These are phyloP conservation scores for Andricus curvator DNA, from an alignment of 2,888 invertebrate species.

Conservation along the genomic window DNA sequence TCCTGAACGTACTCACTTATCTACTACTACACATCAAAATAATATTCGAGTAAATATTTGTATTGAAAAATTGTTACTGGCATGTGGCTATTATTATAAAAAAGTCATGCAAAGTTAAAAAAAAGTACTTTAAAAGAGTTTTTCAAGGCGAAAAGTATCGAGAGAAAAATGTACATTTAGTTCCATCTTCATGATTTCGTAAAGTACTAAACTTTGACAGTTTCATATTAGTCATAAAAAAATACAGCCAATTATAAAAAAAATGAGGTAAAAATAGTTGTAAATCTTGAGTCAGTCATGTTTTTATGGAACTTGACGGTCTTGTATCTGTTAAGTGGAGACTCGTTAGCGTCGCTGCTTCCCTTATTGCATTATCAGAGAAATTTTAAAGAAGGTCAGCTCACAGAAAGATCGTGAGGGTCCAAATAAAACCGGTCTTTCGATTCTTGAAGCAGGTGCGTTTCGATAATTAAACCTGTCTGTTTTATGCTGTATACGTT, in stretches of 20 bases:
- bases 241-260: neutral
- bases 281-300: neutral
- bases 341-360: neutral
- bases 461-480: conserved; percentile 25
- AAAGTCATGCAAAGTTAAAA: neutral
- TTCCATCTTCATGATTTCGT: neutral
- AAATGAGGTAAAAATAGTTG: neutral
- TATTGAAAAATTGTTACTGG: neutral
- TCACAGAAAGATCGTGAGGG: conserved; percentile 8
- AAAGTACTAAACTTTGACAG: neutral
- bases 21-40: neutral
- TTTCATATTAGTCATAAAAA: neutral
- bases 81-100: neutral
- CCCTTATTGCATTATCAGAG: conserved; percentile 11
- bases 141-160: neutral
- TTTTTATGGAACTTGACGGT: neutral
- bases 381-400: conserved; percentile 21
- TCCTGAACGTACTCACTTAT: neutral
- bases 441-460: conserved; percentile 22
- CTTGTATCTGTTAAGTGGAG: neutral
- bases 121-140: neutral
- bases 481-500: conserved; percentile 7
- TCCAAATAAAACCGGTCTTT: conserved; percentile 36
- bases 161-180: neutral
- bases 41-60: neutral